These are phyloP conservation scores for Empis stercorea DNA, from an alignment of 2,888 invertebrate species.

Conservation along the genomic window DNA sequence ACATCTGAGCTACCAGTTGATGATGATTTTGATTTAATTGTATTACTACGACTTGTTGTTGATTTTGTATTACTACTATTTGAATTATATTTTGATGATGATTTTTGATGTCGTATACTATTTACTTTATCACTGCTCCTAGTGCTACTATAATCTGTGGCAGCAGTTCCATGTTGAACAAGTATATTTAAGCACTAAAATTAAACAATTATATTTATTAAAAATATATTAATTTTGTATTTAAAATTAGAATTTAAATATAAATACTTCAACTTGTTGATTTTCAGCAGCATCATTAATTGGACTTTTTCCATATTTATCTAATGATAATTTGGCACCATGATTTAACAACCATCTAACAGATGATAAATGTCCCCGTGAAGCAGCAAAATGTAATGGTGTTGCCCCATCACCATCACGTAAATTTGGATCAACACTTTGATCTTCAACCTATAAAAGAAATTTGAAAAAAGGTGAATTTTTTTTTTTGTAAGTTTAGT, in stretches of 20 bases:
- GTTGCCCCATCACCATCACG: constrained; percentile 82
- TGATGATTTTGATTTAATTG: constrained; percentile 36
- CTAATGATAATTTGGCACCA: constrained; percentile 66
- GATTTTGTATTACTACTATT: constrained; percentile 26
- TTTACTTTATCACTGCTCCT: constrained; percentile 29
- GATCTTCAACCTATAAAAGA: constrained; percentile 55
- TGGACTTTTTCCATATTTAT: constrained; percentile 80
- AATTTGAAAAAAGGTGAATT: too few species aligned
- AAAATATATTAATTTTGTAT: constrained; percentile 9
- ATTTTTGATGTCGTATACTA: constrained; percentile 15
- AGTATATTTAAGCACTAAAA: constrained; percentile 65
- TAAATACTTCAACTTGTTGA: constrained; percentile 67
- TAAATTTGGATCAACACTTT: constrained; percentile 71
- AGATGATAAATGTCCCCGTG: constrained; percentile 66
- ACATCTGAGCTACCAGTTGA: constrained; percentile 36
- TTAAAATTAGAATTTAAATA: background rate
- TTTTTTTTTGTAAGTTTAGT: too few species aligned
- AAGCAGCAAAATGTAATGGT: constrained; percentile 78
- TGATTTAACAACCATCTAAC: constrained; percentile 73
- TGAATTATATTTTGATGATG: constrained; percentile 17
- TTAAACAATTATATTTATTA: constrained; percentile 10
- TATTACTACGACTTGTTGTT: constrained; percentile 32
- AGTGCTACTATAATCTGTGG: constrained; percentile 18
- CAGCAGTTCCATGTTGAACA: constrained; percentile 63
- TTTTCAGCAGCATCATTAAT: constrained; percentile 86